Evolutionary conservation across 2,888 invertebrate species (phyloP).

Genomic region (Ctena decussata): DNA sequence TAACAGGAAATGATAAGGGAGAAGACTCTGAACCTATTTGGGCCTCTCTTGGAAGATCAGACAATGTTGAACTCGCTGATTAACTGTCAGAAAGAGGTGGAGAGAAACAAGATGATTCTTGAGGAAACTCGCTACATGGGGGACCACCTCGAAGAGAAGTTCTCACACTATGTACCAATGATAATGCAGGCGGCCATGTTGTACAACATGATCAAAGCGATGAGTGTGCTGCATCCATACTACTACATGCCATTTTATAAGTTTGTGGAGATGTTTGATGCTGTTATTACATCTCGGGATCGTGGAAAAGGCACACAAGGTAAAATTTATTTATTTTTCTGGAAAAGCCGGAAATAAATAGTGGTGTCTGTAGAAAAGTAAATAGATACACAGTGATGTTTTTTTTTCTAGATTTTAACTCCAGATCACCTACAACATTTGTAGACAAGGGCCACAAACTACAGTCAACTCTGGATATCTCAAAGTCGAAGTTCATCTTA

Average conservation of each 20-base stretch:
- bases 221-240: conserved; percentile 80
- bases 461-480: too few species aligned
- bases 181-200: conserved; percentile 83
- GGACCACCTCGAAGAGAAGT: conserved; percentile 83
- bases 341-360: too few species aligned
- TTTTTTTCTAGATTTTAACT: too few species aligned
- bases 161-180: conserved; percentile 82
- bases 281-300: conserved; percentile 78
- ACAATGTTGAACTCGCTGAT: conserved; percentile 83
- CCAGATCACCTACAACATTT: too few species aligned
- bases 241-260: conserved; percentile 83
- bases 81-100: conserved; percentile 81
- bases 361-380: too few species aligned
- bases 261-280: conserved; percentile 80
- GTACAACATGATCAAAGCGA: conserved; percentile 81
- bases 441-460: too few species aligned
- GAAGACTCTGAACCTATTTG: conserved; percentile 82
- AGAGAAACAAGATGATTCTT: conserved; percentile 80
- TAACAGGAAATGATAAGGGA: conserved; percentile 82
- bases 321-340: conserved; percentile 36
- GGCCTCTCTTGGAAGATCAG: conserved; percentile 84
- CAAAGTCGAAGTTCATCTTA: too few species aligned
- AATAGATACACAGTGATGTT: too few species aligned
- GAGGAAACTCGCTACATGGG: conserved; percentile 84
- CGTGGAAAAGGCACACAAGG: conserved; percentile 84